Evolutionary conservation across 2,888 invertebrate species (phyloP).

Genomic region (Drosophila formosana): DNA sequence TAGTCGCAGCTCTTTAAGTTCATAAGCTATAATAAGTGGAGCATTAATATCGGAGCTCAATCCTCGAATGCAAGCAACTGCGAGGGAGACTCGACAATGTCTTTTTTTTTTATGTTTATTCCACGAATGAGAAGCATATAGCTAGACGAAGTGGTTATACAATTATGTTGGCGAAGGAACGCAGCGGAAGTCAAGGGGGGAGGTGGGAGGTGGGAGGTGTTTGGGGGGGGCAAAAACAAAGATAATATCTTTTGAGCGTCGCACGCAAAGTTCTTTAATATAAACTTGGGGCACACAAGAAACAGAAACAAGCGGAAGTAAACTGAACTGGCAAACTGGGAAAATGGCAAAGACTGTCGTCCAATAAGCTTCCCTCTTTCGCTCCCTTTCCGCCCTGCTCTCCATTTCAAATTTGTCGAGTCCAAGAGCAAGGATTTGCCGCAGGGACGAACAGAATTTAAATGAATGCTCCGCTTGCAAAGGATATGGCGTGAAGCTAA

Average conservation of each 20-base stretch:
- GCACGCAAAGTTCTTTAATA: constrained; percentile 15
- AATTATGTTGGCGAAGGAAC: constrained; percentile 6
- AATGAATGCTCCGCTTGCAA: constrained; percentile 3
- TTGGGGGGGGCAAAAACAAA: constrained; percentile 7
- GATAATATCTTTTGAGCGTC: constrained; percentile 9
- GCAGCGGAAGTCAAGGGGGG: neutral
- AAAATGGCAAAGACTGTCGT: constrained; percentile 11
- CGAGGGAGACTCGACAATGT: neutral
- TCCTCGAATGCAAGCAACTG: neutral
- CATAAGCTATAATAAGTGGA: constrained; percentile 5
- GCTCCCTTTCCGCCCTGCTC: neutral
- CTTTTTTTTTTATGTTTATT: neutral
- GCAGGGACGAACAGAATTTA: neutral
- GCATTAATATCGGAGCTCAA: constrained; percentile 2
- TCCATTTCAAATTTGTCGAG: constrained; percentile 10
- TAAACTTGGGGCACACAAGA: constrained; percentile 7
- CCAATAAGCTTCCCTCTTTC: constrained; percentile 7
- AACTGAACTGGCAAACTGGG: constrained; percentile 3
- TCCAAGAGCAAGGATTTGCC: constrained; percentile 6
- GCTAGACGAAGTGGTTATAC: neutral
- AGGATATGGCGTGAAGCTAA: constrained; percentile 1
- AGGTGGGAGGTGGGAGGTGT: neutral
- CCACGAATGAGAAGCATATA: neutral
- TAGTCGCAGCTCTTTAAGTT: constrained; percentile 14
- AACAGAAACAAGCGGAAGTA: neutral